phyloP scores from a whole-genome alignment of 1,140 invertebrate species.

The Ceratina australensis region DNA sequence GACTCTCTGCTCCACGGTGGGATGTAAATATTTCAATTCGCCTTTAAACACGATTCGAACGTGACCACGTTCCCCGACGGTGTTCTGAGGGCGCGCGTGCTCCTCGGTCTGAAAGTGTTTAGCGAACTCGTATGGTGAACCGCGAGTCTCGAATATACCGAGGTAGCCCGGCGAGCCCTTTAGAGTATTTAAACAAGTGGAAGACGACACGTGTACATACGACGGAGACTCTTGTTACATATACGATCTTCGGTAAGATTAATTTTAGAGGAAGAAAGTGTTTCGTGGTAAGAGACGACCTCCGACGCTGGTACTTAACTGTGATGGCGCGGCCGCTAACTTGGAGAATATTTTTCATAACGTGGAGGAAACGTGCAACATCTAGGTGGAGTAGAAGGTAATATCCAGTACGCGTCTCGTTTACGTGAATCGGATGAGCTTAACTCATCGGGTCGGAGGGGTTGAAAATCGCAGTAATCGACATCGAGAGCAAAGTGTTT shows the following conservation, averaged over 20 bases:
- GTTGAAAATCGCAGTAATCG: not conserved
- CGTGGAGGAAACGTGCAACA: slow-evolving; percentile 19
- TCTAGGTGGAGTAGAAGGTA: slow-evolving; percentile 5
- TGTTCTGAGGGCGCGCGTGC: not conserved
- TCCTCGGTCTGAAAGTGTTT: not conserved
- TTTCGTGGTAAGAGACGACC: slow-evolving; percentile 38
- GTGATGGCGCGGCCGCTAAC: slow-evolving; percentile 58
- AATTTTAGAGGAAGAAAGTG: slow-evolving; percentile 47
- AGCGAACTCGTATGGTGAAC: not conserved
- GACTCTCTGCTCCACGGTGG: slow-evolving; percentile 37
- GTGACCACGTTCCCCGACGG: slow-evolving; percentile 25
- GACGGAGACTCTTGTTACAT: slow-evolving; percentile 71
- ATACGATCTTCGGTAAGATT: slow-evolving; percentile 59
- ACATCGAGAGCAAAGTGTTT: slow-evolving; percentile 53
- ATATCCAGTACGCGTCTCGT: not conserved
- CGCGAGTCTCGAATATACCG: too few relatives aligned
- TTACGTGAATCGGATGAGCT: slow-evolving; percentile 32
- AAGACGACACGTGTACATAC: slow-evolving; percentile 67
- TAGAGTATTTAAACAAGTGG: not conserved
- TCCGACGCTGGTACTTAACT: slow-evolving; percentile 61
- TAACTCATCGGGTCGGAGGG: slow-evolving; percentile 21
- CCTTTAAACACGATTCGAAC: slow-evolving; percentile 27
- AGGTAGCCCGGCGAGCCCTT: too few relatives aligned
- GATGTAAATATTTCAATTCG: slow-evolving; percentile 54
- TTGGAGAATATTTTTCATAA: slow-evolving; percentile 61